Base-by-base conservation (phyloP, 2,888 invertebrate species). In the Pegoplata infirma region DNA sequence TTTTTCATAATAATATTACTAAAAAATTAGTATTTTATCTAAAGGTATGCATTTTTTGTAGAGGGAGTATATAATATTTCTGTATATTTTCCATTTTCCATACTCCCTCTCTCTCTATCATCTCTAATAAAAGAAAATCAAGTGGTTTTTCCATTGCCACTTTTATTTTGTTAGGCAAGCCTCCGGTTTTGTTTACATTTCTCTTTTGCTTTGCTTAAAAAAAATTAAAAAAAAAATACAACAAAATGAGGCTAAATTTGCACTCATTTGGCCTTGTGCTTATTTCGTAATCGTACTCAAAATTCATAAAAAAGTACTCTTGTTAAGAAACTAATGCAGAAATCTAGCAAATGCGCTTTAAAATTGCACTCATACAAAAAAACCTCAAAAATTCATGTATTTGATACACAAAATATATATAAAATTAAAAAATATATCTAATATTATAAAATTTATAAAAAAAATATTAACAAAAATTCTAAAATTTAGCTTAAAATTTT, bases 241-340 rank as follows among this genome's bases (percentile, higher is more conserved):
- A 63, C 12, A 64, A 46, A 23, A 74, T 69, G 66, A 74, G 78
- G 69, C 78, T 78, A 78, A 74, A 72, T 79, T 75, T 75, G 75
- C 71, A 79, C 79, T 75, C 79, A 67, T 71, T 72, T 75, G 79
- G 79, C 79, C 79, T 79, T 79, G 79, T 75, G 72, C 79, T 72
- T 71, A 75, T 75, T 79, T 79, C 77, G 69, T 71, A 79, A 71
- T 75, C 61, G 40, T 28, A 69, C 64, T 64, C 61, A 40, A 44
- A 55, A 7, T 51, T 17, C n/a, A 40, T n/a, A 3, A n/a, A n/a
- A n/a, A n/a, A 40, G n/a, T 40, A n/a, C 12, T 12, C 40, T 67
- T 25, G 17, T 12, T 3, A 51, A 51, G 12, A 23, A 44, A 59
- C 6, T 49, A 69, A 25, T 58, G 63, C 47, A 16, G 36, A n/a